Base-by-base conservation (phyloP, 2,888 invertebrate genomes). In the Ophioninae sp. region DNA sequence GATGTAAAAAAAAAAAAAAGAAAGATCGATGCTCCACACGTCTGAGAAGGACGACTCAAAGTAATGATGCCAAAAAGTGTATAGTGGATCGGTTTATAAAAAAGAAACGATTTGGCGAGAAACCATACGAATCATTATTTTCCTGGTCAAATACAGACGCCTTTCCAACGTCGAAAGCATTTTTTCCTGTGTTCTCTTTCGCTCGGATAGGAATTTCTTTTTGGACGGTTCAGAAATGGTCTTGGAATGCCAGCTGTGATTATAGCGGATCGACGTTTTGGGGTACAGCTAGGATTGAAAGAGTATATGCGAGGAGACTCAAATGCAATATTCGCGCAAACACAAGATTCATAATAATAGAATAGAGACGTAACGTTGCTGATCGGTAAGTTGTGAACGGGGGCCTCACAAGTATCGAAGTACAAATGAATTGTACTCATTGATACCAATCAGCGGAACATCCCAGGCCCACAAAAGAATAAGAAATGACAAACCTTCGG, bases 371-470 rank as follows among this genome's bases (percentile, higher is more conserved):
- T 86, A 91, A 87, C 85, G 88, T 90, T 89, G 90, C 87, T 90
- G 90, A 22, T 92, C 91, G 87, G 90, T 90, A 90, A 90, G 87
- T 90, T 91, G 89, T 90, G 89, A 91, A 88, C 85, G 88, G 88
- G 13, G 89, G 76, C 77, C 80, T 73, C 87, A 68, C 82, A 82
- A 82, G 88, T 84, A 87, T 85, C 87, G 86, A 87, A 89, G 89
- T 89, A 89, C 88, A 87, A 92, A 92, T 91, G 92, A 92, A 91
- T 88, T 87, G 90, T 89, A 92, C 91, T 91, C 91, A 92, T 92
- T 92, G 91, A 92, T 92, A 90, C 9, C 76, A 81, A 78, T 79
- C 74, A 76, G 78, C 67, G 78, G 71, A 72, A 77, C 61, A 59
- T 10, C 6, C 59, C 59, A 59, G 59, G 30, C 58, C 81, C 44